phyloP scores from a whole-genome alignment of 1,140 invertebrate genomes.

The Rhopalosiphum maidis region DNA sequence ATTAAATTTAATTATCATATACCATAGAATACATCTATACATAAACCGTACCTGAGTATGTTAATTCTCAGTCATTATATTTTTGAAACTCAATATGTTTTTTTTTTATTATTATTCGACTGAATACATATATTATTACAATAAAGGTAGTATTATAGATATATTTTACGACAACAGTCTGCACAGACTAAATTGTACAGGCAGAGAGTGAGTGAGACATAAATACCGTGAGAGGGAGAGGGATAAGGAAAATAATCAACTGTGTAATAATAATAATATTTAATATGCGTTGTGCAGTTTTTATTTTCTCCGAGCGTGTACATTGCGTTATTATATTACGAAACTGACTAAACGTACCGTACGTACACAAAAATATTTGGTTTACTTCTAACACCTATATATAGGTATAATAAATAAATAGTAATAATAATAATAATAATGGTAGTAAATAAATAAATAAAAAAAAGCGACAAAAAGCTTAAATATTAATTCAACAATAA shows the following conservation, averaged over 20 bases:
- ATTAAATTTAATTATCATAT: slow-evolving; percentile 31
- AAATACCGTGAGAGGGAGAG: too few relatives aligned
- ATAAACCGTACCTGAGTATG: not conserved
- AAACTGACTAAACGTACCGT: slow-evolving; percentile 34
- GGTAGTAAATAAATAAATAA: not conserved
- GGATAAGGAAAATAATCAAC: slow-evolving; percentile 48
- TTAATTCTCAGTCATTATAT: not conserved
- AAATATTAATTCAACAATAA: slow-evolving; percentile 25
- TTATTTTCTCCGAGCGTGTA: slow-evolving; percentile 49
- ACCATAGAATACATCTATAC: not conserved
- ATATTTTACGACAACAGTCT: not conserved
- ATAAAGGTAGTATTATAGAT: slow-evolving; percentile 3
- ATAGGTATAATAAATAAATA: slow-evolving; percentile 30
- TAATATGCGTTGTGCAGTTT: slow-evolving; percentile 26
- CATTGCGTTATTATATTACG: slow-evolving; percentile 33
- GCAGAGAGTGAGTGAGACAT: not conserved
- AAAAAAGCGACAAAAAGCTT: slow-evolving; percentile 47
- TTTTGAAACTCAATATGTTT: slow-evolving; percentile 6
- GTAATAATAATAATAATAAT: not conserved
- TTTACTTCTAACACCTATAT: not conserved
- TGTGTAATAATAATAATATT: slow-evolving; percentile 54
- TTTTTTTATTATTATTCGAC: slow-evolving; percentile 1
- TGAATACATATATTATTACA: slow-evolving; percentile 27
- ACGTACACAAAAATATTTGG: slow-evolving; percentile 28
- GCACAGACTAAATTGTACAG: slow-evolving; percentile 31